Evolutionary conservation across 2,888 invertebrate species (phyloP), one percentile per base, ranked within the genome.

Genomic region (Andrena marginata): DNA sequence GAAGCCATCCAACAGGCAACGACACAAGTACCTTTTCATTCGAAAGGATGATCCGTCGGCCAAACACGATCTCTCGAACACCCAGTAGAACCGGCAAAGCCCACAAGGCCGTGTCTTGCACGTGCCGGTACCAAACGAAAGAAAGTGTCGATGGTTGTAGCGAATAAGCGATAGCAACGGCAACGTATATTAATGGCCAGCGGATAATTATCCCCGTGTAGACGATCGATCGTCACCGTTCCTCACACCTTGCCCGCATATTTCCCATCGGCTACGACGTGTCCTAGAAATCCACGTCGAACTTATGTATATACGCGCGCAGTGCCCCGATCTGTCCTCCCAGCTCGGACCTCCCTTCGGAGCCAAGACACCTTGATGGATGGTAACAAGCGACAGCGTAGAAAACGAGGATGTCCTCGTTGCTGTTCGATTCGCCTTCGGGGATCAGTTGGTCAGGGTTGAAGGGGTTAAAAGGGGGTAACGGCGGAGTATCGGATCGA

Each of bases 401-500:
- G 64, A 20, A 29, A 26, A 42, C 60, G 23, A 23, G 16, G 54
- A 20, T 56, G 59, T 68, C 71, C 75, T 65, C 42, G 54, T 59
- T 69, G 54, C 81, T 69, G 76, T 75, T 72, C 72, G 79, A 79
- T 63, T 67, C 56, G 72, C 29, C 51, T 13, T 35, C 65, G 35
- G 33, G 72, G 49, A 77, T 64, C 70, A 75, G 63, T 54, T 63
- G 70, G 63, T 71, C 70, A 71, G 80, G 49, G 54, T 33, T 67
- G 70, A 85, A 82, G 82, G 82, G 89, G 85, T 87, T 83, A 87
- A 89, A 87, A 87, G 89, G 88, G 82, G 85, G 84, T 77, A 85
- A 85, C 87, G 83, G 42, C 88, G 88, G 83, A 81, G 86, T 83
- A 90, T 85, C 89, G 89, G 88, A 90, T 90, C 89, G 84, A 91